phyloP scores from a whole-genome alignment of 2,888 invertebrate genomes.

The Pocota personata region DNA sequence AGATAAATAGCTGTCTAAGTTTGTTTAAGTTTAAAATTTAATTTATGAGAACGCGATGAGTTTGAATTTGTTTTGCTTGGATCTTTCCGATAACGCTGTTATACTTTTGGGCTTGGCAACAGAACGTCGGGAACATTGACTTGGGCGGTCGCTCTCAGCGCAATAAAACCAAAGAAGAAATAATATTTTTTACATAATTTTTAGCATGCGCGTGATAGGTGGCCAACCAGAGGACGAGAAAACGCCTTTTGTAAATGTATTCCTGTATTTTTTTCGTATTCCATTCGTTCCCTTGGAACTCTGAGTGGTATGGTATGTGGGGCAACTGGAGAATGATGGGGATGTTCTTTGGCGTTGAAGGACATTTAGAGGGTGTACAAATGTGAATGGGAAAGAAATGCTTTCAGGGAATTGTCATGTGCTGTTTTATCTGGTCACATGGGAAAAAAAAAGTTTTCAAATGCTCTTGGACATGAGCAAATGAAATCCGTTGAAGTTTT shows the following conservation, averaged over 20 bases:
- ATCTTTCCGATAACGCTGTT: not conserved
- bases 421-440: slow-evolving; percentile 20
- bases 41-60: slow-evolving; percentile 14
- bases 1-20: not conserved
- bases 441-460: slow-evolving; percentile 19
- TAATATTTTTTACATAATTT: slow-evolving; percentile 25
- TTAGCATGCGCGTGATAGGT: slow-evolving; percentile 54
- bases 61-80: slow-evolving; percentile 1
- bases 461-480: not conserved
- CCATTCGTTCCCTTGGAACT: not conserved
- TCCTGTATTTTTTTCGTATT: not conserved
- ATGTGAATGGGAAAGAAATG: not conserved
- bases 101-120: not conserved
- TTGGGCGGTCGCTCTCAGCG: slow-evolving; percentile 22
- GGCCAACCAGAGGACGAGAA: slow-evolving; percentile 55
- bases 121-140: not conserved
- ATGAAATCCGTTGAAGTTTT: slow-evolving; percentile 9
- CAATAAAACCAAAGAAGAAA: slow-evolving; percentile 19
- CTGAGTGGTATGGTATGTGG: not conserved
- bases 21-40: slow-evolving; percentile 14
- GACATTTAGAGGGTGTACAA: slow-evolving; percentile 31
- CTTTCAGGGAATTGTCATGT: slow-evolving; percentile 5
- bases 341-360: slow-evolving; percentile 1
- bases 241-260: slow-evolving; percentile 53
- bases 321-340: not conserved